phyloP scores from a whole-genome alignment of 2,888 invertebrate genomes.

The Cyclophora albipunctata region DNA sequence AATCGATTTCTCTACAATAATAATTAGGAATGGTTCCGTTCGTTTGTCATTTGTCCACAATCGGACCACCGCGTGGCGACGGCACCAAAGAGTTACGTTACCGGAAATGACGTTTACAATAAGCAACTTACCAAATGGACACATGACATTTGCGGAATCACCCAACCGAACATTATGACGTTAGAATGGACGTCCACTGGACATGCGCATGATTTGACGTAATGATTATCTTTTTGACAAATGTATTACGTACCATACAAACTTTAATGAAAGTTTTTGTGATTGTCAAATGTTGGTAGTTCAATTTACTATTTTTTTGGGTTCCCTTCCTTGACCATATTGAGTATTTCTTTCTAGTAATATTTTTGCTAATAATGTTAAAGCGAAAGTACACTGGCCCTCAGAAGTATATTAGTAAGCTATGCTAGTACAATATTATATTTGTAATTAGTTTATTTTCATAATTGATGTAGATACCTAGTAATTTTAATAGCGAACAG shows the following conservation, averaged over 20 bases:
- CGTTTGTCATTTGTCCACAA: constrained; percentile 9
- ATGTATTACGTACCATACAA: neutral
- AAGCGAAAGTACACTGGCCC: too few relatives aligned
- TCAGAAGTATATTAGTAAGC: too few relatives aligned
- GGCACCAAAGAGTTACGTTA: constrained; percentile 26
- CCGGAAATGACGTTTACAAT: constrained; percentile 24
- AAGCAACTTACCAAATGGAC: constrained; percentile 19
- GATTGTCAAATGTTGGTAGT: too few relatives aligned
- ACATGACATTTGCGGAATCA: constrained; percentile 28
- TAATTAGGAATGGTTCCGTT: constrained; percentile 13
- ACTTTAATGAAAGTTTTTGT: too few relatives aligned
- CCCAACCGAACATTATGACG: constrained; percentile 13
- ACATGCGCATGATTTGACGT: constrained; percentile 22
- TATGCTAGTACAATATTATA: too few relatives aligned
- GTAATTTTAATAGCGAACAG: too few relatives aligned
- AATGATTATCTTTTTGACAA: neutral
- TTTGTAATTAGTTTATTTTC: too few relatives aligned
- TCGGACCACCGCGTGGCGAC: constrained; percentile 35
- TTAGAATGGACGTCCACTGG: constrained; percentile 15
- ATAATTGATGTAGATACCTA: too few relatives aligned
- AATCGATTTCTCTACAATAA: constrained; percentile 14
- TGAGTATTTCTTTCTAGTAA: too few relatives aligned
- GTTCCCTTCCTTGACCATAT: too few relatives aligned
- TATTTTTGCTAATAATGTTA: too few relatives aligned
- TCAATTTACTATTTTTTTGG: too few relatives aligned